Percentiles rank a stretch among this genome's conserved stretches.
Evolutionary conservation across 1,140 invertebrate species (phyloP).

Genomic region (Calephelis virginiensis): DNA sequence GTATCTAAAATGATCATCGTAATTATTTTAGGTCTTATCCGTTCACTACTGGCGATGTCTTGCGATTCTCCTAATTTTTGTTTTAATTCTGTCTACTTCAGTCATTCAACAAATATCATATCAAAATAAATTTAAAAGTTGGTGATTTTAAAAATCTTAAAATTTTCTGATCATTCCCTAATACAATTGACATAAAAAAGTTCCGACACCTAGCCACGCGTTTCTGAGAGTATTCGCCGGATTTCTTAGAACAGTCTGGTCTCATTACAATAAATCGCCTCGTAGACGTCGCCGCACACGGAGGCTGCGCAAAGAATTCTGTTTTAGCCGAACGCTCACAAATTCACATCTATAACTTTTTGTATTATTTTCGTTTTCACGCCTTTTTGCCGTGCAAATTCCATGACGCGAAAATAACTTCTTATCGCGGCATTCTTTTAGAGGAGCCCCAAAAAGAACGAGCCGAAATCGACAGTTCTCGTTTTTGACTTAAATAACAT

Average conservation of each 20-base stretch:
- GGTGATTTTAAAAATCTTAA: neutral
- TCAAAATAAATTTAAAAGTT: too few relatives aligned
- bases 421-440: conserved; percentile 75
- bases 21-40: too few relatives aligned
- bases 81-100: too few relatives aligned
- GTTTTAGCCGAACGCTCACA: conserved; percentile 76
- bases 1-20: too few relatives aligned
- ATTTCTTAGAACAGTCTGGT: conserved; percentile 61
- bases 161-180: neutral
- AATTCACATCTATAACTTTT: conserved; percentile 75
- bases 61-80: too few relatives aligned
- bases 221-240: conserved; percentile 61
- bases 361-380: conserved; percentile 77
- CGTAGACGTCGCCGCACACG: conserved; percentile 64
- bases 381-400: conserved; percentile 74
- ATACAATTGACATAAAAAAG: neutral
- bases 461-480: conserved; percentile 56
- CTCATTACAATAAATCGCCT: conserved; percentile 74
- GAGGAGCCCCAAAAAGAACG: conserved; percentile 68
- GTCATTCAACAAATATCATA: too few relatives aligned
- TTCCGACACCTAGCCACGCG: conserved; percentile 39
- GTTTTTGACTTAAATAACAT: conserved; percentile 67
- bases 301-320: conserved; percentile 70
- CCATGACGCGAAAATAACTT: conserved; percentile 74
- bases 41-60: too few relatives aligned